A percentile compares a stretch with the other conserved stretches of the same genome.
These are phyloP conservation scores for Benthosema pterotum DNA, from an alignment of 2,797 vertebrate genomes.

Conservation along the genomic window DNA sequence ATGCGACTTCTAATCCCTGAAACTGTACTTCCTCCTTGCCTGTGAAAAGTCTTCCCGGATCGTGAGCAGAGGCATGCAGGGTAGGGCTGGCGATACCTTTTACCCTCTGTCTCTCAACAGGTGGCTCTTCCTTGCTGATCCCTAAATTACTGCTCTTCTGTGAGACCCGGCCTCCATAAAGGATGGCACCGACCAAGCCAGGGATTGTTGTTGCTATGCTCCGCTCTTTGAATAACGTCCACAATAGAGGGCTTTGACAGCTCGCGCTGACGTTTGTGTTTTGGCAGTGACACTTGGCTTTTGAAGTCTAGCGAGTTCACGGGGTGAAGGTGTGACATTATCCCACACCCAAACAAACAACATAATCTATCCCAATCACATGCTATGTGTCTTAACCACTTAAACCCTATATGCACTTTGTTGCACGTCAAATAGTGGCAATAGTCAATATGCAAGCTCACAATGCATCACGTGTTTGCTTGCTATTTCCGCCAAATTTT, in stretches of 20 bases:
- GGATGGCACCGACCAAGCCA: constrained; percentile 65
- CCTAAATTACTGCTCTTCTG: constrained; percentile 73
- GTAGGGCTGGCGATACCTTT: constrained; percentile 58
- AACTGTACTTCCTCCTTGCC: constrained; percentile 75
- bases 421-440: too few species aligned
- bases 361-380: constrained; percentile 63
- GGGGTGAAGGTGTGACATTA: constrained; percentile 73
- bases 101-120: constrained; percentile 71
- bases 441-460: too few species aligned
- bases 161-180: constrained; percentile 60
- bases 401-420: too few species aligned
- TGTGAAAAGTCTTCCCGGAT: constrained; percentile 55
- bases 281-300: constrained; percentile 42
- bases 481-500: too few species aligned
- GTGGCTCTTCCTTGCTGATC: constrained; percentile 72
- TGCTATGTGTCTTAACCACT: constrained; percentile 50
- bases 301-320: constrained; percentile 67
- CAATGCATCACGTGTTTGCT: too few species aligned
- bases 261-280: constrained; percentile 66
- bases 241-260: constrained; percentile 63
- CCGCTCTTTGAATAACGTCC: constrained; percentile 64
- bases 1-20: constrained; percentile 63
- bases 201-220: constrained; percentile 50
- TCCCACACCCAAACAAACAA: constrained; percentile 68
- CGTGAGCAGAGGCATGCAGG: constrained; percentile 64